Evolutionary conservation across 2,113 vertebrate genomes (phyloP).

Genomic region (Sturnus vulgaris): DNA sequence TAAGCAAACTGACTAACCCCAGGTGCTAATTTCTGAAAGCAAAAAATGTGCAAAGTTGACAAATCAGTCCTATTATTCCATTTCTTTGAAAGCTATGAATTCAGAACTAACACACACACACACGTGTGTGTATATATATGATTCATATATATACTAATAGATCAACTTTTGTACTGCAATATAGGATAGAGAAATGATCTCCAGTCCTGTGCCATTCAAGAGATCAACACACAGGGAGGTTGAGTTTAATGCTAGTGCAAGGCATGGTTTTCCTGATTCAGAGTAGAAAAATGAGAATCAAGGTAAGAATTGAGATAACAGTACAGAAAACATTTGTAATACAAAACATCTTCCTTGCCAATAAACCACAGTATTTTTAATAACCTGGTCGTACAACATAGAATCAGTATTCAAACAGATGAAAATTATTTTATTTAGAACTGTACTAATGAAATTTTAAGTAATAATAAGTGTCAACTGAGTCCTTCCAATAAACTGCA

Average conservation of each 20-base stretch:
- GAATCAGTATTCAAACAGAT: neutral
- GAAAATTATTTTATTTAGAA: neutral
- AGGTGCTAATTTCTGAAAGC: conserved; percentile 86
- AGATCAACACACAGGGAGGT: neutral
- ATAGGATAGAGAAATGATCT: neutral
- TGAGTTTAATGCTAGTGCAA: neutral
- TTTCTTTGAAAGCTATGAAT: neutral
- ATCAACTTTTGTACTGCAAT: neutral
- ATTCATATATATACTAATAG: neutral
- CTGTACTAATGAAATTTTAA: neutral
- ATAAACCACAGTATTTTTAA: neutral
- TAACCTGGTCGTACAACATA: neutral
- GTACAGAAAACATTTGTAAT: neutral
- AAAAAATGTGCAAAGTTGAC: neutral
- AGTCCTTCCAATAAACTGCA: neutral
- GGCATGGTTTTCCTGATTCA: neutral
- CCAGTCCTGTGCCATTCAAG: neutral
- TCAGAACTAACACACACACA: neutral
- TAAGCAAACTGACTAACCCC: conserved; percentile 97
- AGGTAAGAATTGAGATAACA: neutral
- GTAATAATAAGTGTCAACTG: neutral
- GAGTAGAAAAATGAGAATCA: neutral
- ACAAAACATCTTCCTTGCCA: neutral
- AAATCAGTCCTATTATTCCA: neutral
- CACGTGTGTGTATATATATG: too few species aligned